Evolutionary conservation across 2,797 vertebrate genomes (phyloP).

Genomic region (Danionella dracula): DNA sequence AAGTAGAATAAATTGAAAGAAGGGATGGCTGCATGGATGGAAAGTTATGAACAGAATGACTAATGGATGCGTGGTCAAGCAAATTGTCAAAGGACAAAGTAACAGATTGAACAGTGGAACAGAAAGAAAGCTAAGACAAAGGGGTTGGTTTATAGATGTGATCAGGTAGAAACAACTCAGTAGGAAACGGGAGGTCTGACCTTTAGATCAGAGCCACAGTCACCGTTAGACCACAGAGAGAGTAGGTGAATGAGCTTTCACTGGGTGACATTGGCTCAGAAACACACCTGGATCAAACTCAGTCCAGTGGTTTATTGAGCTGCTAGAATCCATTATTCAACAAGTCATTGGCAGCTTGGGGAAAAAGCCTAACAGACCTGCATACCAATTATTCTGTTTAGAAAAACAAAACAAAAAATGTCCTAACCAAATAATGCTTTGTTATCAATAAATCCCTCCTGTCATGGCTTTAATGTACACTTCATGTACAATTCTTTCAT

Average conservation of each 20-base stretch:
- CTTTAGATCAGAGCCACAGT: conserved; percentile 20
- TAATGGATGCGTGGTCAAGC: too few species aligned
- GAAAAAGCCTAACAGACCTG: conserved; percentile 29
- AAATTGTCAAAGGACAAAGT: neutral
- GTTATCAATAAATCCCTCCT: neutral
- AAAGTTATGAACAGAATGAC: neutral
- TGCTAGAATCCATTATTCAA: conserved; percentile 49
- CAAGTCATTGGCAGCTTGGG: conserved; percentile 41
- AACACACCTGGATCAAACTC: conserved; percentile 34
- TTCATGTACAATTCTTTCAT: too few species aligned
- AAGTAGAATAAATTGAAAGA: too few species aligned
- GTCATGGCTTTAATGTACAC: neutral
- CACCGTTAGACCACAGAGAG: conserved; percentile 12
- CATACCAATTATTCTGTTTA: conserved; percentile 43
- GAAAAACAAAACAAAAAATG: conserved; percentile 4
- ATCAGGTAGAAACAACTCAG: neutral
- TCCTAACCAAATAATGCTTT: neutral
- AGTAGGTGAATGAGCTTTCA: conserved; percentile 35
- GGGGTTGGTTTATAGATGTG: neutral
- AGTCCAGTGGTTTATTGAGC: conserved; percentile 48
- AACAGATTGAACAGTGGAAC: neutral
- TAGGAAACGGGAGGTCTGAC: conserved; percentile 17
- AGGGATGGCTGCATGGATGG: too few species aligned
- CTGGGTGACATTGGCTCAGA: conserved; percentile 33
- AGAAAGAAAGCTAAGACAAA: neutral